These are phyloP conservation scores for Aricia agestis DNA, from an alignment of 1,140 invertebrate species.

Conservation along the genomic window DNA sequence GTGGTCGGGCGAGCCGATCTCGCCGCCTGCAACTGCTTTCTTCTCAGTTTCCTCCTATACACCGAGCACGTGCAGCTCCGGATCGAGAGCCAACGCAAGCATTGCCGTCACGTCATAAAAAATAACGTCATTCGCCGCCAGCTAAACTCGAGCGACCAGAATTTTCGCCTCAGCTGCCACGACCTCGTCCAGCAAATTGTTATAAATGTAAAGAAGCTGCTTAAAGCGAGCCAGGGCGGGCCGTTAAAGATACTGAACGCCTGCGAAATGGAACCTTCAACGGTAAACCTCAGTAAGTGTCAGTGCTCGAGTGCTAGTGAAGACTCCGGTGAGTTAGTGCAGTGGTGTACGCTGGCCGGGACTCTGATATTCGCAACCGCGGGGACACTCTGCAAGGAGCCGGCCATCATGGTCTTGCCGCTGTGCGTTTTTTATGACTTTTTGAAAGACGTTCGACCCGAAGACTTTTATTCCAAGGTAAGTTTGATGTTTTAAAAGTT, in stretches of 20 bases:
- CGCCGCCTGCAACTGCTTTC: conserved; percentile 92
- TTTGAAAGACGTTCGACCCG: conserved; percentile 69
- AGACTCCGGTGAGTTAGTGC: conserved; percentile 62
- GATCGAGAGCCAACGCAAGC: conserved; percentile 59
- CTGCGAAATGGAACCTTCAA: conserved; percentile 49
- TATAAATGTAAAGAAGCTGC: conserved; percentile 56
- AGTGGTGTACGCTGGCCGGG: conserved; percentile 77
- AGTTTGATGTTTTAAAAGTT: conserved; percentile 28
- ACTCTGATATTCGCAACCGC: conserved; percentile 79
- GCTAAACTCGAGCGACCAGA: conserved; percentile 41
- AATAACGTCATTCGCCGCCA: conserved; percentile 45
- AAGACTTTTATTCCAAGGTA: conserved; percentile 71
- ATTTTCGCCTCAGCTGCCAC: conserved; percentile 61
- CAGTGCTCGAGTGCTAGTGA: conserved; percentile 67
- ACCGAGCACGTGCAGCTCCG: conserved; percentile 79
- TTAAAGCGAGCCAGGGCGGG: conserved; percentile 59
- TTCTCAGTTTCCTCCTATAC: conserved; percentile 90
- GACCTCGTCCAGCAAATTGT: conserved; percentile 61
- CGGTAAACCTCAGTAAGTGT: conserved; percentile 58
- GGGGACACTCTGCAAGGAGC: conserved; percentile 93
- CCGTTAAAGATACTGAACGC: conserved; percentile 59
- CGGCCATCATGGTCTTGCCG: conserved; percentile 92
- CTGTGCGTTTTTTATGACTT: conserved; percentile 89
- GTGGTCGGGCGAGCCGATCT: conserved; percentile 96
- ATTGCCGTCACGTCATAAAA: conserved; percentile 49